Conservation (phyloP, 2,797 vertebrate genomes). For the Microctenopoma steveboyesi region DNA sequence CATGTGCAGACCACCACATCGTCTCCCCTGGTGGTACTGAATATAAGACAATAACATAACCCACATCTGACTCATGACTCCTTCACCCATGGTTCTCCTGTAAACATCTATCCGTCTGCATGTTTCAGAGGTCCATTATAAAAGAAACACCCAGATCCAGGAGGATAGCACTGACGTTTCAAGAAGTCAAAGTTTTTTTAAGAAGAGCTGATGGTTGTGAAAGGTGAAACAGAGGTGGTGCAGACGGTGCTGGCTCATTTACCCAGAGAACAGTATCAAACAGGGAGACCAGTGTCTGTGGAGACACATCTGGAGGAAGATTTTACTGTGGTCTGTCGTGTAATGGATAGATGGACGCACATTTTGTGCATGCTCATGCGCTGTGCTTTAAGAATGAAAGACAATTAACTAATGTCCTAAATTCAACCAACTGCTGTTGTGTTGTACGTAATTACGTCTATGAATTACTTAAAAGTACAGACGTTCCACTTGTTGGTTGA, state of each 20-base stretch:
- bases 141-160: not conserved
- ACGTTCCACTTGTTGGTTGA: too few relatives aligned
- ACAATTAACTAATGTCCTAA: too few relatives aligned
- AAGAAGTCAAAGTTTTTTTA: slow-evolving; percentile 9
- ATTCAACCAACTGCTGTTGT: too few relatives aligned
- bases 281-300: slow-evolving; percentile 37
- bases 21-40: slow-evolving; percentile 68
- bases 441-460: too few relatives aligned
- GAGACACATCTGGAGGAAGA: slow-evolving; percentile 69
- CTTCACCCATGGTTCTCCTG: slow-evolving; percentile 55
- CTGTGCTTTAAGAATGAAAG: slow-evolving; percentile 20
- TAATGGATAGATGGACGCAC: not conserved
- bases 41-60: slow-evolving; percentile 74
- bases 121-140: slow-evolving; percentile 19
- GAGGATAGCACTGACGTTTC: slow-evolving; percentile 21
- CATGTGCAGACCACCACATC: slow-evolving; percentile 70
- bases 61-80: slow-evolving; percentile 61
- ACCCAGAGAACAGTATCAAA: not conserved
- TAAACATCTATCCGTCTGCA: slow-evolving; percentile 70
- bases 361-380: slow-evolving; percentile 1
- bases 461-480: too few relatives aligned
- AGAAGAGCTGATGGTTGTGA: slow-evolving; percentile 10
- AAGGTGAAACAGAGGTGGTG: slow-evolving; percentile 6
- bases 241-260: slow-evolving; percentile 26
- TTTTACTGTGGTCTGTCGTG: slow-evolving; percentile 40